Evolutionary conservation across 2,113 vertebrate species (phyloP).

Genomic region (Aphyosemion australe): DNA sequence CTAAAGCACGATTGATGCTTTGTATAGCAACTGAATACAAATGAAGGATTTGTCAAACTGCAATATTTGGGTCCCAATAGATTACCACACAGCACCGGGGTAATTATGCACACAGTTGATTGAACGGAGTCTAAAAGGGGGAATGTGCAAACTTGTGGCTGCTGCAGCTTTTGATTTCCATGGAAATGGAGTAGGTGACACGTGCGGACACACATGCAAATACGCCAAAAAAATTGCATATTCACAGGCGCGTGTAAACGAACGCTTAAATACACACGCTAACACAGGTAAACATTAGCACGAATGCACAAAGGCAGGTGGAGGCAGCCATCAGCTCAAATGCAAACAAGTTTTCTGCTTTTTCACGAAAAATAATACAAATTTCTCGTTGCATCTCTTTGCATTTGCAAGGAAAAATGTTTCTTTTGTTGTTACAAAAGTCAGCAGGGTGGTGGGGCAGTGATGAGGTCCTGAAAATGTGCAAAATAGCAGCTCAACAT

Average conservation of each 20-base stretch:
- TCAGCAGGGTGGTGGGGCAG: background rate
- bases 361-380: too few relatives aligned
- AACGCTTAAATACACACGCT: slow-evolving; percentile 13
- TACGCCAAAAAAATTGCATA: slow-evolving; percentile 25
- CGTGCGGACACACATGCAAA: slow-evolving; percentile 44
- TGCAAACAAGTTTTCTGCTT: background rate
- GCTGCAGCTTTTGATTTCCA: slow-evolving; percentile 76
- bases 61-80: slow-evolving; percentile 83
- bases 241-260: slow-evolving; percentile 24
- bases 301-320: slow-evolving; percentile 23
- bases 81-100: slow-evolving; percentile 78
- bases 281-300: slow-evolving; percentile 25
- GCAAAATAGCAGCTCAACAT: background rate
- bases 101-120: slow-evolving; percentile 84
- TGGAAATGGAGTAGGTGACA: slow-evolving; percentile 72
- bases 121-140: slow-evolving; percentile 81
- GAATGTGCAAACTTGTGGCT: slow-evolving; percentile 78
- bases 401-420: background rate
- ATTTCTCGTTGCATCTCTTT: background rate
- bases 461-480: background rate
- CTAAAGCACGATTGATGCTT: slow-evolving; percentile 81
- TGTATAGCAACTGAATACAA: slow-evolving; percentile 82
- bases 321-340: slow-evolving; percentile 25
- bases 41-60: slow-evolving; percentile 84
- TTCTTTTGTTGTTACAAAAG: background rate